A percentile compares a stretch with the other conserved stretches of the same genome.
phyloP scores from a whole-genome alignment of 2,888 invertebrate species.

The Lobophora halterata region DNA sequence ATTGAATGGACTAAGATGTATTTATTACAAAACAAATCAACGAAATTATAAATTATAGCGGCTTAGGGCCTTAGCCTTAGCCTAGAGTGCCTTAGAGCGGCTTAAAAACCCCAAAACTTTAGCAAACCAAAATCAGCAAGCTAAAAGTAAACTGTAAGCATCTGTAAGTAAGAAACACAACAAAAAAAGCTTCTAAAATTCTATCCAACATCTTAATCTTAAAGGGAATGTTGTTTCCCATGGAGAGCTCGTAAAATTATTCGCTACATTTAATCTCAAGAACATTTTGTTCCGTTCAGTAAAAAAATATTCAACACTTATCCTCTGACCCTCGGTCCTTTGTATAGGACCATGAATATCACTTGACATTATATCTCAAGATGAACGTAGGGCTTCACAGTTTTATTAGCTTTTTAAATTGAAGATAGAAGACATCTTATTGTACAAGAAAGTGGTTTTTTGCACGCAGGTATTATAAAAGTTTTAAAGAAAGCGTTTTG shows the following conservation, averaged over 20 bases:
- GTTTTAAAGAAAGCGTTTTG: constrained; percentile 4
- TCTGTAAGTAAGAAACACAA: constrained; percentile 3
- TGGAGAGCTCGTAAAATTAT: constrained; percentile 50
- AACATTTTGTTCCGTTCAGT: constrained; percentile 35
- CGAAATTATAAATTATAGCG: too few species aligned
- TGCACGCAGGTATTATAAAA: too few species aligned
- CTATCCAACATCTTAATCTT: constrained; percentile 26
- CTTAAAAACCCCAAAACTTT: too few species aligned
- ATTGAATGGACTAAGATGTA: too few species aligned
- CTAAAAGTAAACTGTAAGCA: neutral
- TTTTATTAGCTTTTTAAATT: constrained; percentile 8
- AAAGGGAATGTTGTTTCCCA: constrained; percentile 42
- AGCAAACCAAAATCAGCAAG: too few species aligned
- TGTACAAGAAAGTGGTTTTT: neutral
- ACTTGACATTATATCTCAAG: constrained; percentile 15
- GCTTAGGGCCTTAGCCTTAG: too few species aligned
- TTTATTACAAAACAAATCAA: too few species aligned
- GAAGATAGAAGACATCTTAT: neutral
- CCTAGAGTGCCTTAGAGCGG: too few species aligned
- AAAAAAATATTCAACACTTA: constrained; percentile 45
- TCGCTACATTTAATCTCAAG: constrained; percentile 54
- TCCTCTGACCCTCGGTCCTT: constrained; percentile 12
- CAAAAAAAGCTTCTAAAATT: constrained; percentile 17
- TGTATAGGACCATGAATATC: constrained; percentile 9
- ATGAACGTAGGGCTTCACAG: neutral